Evolutionary conservation across 2,113 vertebrate species (phyloP).

Genomic region (Alouatta palliata): DNA sequence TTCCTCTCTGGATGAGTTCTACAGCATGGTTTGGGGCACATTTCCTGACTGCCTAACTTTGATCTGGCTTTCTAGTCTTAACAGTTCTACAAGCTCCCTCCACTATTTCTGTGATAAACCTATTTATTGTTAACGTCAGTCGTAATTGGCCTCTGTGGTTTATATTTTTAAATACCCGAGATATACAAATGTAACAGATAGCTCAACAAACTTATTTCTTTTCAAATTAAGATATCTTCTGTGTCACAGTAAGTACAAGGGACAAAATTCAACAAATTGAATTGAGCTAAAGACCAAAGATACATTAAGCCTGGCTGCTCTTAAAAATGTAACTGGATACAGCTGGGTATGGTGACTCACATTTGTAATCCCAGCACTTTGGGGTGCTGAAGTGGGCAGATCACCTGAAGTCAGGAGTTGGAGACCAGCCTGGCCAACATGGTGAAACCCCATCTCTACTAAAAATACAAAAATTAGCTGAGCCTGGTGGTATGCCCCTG

Average conservation of each 20-base stretch:
- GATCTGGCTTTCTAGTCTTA: not conserved
- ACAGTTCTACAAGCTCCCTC: not conserved
- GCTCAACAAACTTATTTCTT: not conserved
- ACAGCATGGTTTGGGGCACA: rapidly evolving
- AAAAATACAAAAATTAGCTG: too few relatives aligned
- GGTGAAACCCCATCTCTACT: too few relatives aligned
- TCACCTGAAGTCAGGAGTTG: too few relatives aligned
- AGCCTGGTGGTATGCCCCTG: too few relatives aligned
- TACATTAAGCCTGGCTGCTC: not conserved
- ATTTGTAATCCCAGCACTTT: too few relatives aligned
- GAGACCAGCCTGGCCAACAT: too few relatives aligned
- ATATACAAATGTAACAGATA: not conserved
- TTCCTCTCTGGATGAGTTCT: not conserved
- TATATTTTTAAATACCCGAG: not conserved
- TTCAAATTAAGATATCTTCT: slow-evolving; percentile 27
- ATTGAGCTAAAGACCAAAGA: not conserved
- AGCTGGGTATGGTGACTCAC: too few relatives aligned
- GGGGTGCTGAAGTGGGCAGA: too few relatives aligned
- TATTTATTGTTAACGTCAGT: not conserved
- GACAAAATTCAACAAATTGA: not conserved
- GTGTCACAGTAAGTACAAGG: not conserved
- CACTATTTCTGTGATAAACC: not conserved
- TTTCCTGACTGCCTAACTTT: not conserved
- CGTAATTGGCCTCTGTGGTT: not conserved
- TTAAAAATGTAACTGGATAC: not conserved